These are phyloP conservation scores for Chunga burmeisteri DNA, from an alignment of 2,113 vertebrate genomes.

Conservation along the genomic window DNA sequence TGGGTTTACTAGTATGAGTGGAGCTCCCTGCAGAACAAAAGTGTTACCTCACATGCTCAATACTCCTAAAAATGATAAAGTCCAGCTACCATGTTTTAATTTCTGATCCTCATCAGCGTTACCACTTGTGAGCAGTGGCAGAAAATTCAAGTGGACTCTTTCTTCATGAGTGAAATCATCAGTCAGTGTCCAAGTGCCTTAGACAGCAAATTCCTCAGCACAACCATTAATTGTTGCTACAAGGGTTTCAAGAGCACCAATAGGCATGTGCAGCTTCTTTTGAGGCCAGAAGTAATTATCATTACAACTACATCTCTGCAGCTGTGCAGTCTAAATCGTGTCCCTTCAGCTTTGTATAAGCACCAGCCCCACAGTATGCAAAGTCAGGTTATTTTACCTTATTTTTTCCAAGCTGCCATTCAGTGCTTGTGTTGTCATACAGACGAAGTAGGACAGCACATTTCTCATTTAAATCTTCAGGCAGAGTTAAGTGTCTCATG, in stretches of 20 bases:
- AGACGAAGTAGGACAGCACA: slow-evolving; percentile 83
- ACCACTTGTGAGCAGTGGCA: background rate
- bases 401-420: slow-evolving; percentile 95
- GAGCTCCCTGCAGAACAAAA: background rate
- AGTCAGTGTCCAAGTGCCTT: background rate
- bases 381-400: slow-evolving; percentile 78
- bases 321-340: background rate
- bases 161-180: background rate
- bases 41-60: background rate
- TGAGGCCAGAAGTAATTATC: background rate
- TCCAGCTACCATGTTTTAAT: background rate
- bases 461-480: slow-evolving; percentile 81
- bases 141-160: background rate
- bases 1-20: background rate
- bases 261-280: background rate
- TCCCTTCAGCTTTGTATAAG: background rate
- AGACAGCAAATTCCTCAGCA: background rate
- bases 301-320: background rate
- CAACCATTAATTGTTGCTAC: background rate
- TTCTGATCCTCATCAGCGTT: background rate
- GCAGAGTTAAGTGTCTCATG: slow-evolving; percentile 74
- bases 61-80: background rate
- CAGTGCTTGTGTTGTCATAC: slow-evolving; percentile 80
- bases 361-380: background rate
- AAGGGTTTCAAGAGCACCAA: background rate